Conservation (phyloP, 2,797 vertebrate species). For the Rhinella marina region DNA sequence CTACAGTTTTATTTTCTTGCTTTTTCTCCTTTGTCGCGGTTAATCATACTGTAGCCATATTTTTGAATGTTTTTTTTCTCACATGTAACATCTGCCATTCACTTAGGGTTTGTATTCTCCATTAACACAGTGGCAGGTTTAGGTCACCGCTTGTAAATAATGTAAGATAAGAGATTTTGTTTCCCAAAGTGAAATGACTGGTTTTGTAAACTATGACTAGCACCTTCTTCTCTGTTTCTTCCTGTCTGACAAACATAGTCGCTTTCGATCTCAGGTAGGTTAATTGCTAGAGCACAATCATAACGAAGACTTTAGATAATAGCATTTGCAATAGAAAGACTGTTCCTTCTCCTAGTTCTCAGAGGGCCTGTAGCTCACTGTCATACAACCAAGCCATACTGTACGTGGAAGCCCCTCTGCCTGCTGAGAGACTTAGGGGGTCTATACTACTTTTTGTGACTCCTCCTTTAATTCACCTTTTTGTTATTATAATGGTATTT, state of each 20-base stretch:
- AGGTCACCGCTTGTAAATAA: conserved; percentile 48
- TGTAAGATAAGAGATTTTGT: conserved; percentile 57
- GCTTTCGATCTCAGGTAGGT: conserved; percentile 59
- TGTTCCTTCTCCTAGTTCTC: background rate
- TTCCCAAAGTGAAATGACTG: conserved; percentile 41
- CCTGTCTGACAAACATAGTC: conserved; percentile 37
- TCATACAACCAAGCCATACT: background rate
- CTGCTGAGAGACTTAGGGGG: conserved; percentile 4
- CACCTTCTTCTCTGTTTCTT: conserved; percentile 39
- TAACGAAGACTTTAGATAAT: conserved; percentile 17
- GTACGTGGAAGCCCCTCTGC: background rate
- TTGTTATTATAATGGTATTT: conserved; percentile 38
- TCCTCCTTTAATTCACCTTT: background rate
- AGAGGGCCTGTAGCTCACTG: background rate
- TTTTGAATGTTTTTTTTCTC: conserved; percentile 26
- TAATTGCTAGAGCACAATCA: conserved; percentile 59
- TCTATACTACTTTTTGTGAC: conserved; percentile 1
- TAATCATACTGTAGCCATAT: conserved; percentile 29
- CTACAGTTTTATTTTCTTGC: conserved; percentile 13
- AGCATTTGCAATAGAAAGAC: conserved; percentile 37
- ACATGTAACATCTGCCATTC: conserved; percentile 16
- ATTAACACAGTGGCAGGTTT: background rate
- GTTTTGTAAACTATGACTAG: conserved; percentile 57
- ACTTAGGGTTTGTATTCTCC: background rate
- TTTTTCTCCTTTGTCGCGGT: background rate